These are phyloP conservation scores for Epicampocera succincta DNA, from an alignment of 2,888 invertebrate genomes.

Conservation along the genomic window DNA sequence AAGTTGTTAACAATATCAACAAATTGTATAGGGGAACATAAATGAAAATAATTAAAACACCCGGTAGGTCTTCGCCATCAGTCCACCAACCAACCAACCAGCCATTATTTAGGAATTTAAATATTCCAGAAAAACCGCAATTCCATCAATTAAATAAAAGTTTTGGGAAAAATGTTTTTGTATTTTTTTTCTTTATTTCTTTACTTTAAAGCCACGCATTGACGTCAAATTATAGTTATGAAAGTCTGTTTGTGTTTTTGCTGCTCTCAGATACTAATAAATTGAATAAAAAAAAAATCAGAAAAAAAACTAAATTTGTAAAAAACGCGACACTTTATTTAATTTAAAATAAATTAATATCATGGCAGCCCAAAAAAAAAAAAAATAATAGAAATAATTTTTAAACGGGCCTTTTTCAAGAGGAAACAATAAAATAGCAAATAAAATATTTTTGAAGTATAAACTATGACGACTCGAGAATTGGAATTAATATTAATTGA, in stretches of 20 bases:
- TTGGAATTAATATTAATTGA: no score
- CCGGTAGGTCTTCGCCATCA: not conserved
- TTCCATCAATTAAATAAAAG: conserved; percentile 35
- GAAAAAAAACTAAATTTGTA: not conserved
- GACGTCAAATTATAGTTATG: conserved; percentile 62
- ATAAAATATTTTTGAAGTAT: no score
- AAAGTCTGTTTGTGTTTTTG: not conserved
- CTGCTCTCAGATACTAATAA: not conserved
- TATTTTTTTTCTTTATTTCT: no score
- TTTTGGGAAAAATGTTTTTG: conserved; percentile 39
- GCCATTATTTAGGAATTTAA: conserved; percentile 23
- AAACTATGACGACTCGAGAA: no score
- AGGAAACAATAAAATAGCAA: not conserved
- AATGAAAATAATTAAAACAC: conserved; percentile 8
- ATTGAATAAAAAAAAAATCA: conserved; percentile 4
- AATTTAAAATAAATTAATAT: conserved; percentile 25
- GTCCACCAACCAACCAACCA: conserved; percentile 25
- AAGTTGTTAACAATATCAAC: conserved; percentile 51
- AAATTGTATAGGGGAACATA: not conserved
- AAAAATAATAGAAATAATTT: no score
- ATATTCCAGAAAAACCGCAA: conserved; percentile 14
- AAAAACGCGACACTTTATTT: conserved; percentile 11
- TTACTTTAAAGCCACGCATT: conserved; percentile 57
- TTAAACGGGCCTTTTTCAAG: not conserved
- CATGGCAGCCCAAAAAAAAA: not conserved